Evolutionary conservation across 2,113 vertebrate species (phyloP).

Genomic region (Steatornis caripensis): DNA sequence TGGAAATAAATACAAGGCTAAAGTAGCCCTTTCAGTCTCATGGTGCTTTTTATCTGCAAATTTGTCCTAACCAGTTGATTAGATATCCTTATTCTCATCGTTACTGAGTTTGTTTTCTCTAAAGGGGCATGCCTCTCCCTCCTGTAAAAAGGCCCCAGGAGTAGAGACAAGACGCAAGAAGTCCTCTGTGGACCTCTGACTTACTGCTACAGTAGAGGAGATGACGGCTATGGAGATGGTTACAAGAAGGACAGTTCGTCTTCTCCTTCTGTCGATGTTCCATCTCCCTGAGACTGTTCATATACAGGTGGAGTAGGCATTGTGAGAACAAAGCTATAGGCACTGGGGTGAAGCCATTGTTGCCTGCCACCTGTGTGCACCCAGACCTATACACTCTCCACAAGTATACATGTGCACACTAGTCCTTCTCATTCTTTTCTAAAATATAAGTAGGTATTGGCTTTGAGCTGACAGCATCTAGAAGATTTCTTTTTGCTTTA

Average conservation of each 20-base stretch:
- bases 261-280: background rate
- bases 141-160: background rate
- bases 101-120: background rate
- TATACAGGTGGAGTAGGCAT: background rate
- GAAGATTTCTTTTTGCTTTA: background rate
- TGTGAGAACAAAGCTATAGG: background rate
- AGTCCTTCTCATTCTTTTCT: background rate
- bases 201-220: background rate
- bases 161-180: background rate
- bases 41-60: background rate
- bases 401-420: rapidly evolving
- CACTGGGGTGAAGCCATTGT: background rate
- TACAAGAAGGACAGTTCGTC: background rate
- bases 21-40: background rate
- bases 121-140: rapidly evolving
- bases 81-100: background rate
- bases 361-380: background rate
- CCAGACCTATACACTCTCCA: background rate
- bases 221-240: too few species aligned
- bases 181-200: background rate
- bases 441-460: background rate
- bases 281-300: background rate
- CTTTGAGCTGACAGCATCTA: background rate
- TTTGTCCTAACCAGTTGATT: background rate
- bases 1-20: background rate